Evolutionary conservation across 2,888 invertebrate species (phyloP).

Genomic region (Polydrusus pterygomalis): DNA sequence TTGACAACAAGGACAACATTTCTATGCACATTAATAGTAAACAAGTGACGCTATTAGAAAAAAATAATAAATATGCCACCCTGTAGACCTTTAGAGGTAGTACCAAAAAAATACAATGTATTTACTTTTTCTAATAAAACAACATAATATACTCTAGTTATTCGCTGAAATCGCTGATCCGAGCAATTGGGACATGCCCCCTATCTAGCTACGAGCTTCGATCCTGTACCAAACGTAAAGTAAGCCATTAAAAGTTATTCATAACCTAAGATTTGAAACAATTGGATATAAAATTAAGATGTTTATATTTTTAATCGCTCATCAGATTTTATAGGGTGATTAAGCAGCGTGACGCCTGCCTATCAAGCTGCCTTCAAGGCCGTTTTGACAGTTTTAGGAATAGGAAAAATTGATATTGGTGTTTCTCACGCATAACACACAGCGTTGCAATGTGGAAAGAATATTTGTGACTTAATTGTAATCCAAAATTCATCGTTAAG

Average conservation of each 20-base stretch:
- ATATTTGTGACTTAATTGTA: slow-evolving; percentile 1
- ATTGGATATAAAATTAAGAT: slow-evolving; percentile 54
- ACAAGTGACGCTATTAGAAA: no score
- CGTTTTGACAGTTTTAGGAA: slow-evolving; percentile 16
- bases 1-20: no score
- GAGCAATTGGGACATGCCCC: no score
- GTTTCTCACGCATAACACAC: not conserved
- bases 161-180: no score
- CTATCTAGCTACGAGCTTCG: no score
- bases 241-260: slow-evolving; percentile 15
- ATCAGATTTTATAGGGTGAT: slow-evolving; percentile 54
- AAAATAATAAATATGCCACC: no score
- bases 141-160: no score
- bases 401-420: not conserved
- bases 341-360: slow-evolving; percentile 49
- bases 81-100: no score
- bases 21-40: no score
- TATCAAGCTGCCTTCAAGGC: slow-evolving; percentile 36
- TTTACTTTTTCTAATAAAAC: no score
- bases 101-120: no score
- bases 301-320: slow-evolving; percentile 53
- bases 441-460: not conserved
- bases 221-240: no score
- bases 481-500: not conserved
- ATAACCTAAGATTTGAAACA: slow-evolving; percentile 48